Evolutionary conservation across 37 sponge, comb jelly and placozoan species (phyloP).

Genomic region (Chondrosia reniformis): DNA sequence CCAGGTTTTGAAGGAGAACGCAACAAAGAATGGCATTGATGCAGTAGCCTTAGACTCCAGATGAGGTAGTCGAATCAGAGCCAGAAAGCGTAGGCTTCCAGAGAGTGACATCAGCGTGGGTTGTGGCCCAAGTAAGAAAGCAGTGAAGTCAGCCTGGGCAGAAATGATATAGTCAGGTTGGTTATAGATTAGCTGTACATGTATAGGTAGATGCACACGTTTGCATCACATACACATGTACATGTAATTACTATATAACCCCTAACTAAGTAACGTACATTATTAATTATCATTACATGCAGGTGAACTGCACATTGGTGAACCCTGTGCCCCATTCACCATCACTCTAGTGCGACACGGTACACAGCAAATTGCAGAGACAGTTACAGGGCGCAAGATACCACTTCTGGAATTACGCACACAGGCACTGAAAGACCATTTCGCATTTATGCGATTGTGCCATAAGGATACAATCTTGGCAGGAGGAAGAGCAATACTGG

Average conservation of each 20-base stretch:
- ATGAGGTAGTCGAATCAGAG: not conserved
- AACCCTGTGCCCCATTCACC: slow-evolving; percentile 23
- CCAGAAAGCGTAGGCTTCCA: not conserved
- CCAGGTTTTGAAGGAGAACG: slow-evolving; percentile 25
- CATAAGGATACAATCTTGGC: not conserved
- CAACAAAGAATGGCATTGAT: slow-evolving; percentile 2
- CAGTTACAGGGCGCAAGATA: not conserved
- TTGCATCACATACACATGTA: not conserved
- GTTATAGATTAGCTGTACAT: not conserved
- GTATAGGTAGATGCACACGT: not conserved
- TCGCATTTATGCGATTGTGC: not conserved
- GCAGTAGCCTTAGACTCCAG: not conserved
- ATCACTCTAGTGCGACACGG: not conserved
- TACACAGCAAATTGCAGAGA: not conserved
- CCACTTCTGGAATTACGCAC: not conserved
- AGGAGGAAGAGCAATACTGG: not conserved
- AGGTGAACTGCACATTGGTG: slow-evolving; percentile 19
- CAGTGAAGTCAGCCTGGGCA: not conserved
- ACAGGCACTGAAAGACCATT: not conserved
- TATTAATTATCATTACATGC: not conserved
- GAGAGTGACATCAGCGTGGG: slow-evolving; percentile 1
- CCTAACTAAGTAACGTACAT: not conserved
- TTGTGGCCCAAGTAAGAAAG: not conserved
- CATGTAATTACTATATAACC: not conserved
- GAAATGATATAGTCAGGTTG: not conserved